These are phyloP conservation scores for Rhombomys opimus DNA, from an alignment of 2,113 vertebrate species.

Conservation along the genomic window DNA sequence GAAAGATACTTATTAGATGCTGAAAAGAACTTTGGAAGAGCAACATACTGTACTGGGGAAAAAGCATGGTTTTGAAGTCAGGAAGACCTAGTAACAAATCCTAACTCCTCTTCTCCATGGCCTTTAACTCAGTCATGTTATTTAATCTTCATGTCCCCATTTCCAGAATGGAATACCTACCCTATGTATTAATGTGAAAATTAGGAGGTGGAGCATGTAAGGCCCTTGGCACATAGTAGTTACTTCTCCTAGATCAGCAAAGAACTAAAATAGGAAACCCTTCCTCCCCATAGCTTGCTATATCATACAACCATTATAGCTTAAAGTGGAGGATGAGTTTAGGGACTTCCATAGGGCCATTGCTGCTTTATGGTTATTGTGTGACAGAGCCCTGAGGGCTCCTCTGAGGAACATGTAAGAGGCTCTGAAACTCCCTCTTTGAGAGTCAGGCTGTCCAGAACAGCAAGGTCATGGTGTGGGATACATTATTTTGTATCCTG, in stretches of 20 bases:
- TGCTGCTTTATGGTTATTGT: not conserved
- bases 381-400: not conserved
- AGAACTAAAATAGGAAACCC: constrained; percentile 38
- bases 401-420: not conserved
- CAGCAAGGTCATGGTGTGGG: not conserved
- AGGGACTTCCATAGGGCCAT: not conserved
- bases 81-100: constrained; percentile 24
- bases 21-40: constrained; percentile 58
- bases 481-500: not conserved
- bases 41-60: not conserved
- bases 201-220: constrained; percentile 6
- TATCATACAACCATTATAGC: not conserved
- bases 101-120: not conserved
- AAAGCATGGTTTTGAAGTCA: constrained; percentile 36
- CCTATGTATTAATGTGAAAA: not conserved
- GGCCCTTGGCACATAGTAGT: constrained; percentile 18
- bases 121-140: not conserved
- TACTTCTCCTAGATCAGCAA: constrained; percentile 10
- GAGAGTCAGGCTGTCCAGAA: not conserved
- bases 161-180: not conserved
- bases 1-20: constrained; percentile 65
- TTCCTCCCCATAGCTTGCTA: not conserved
- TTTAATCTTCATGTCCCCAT: not conserved
- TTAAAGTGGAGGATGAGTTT: not conserved
- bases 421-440: not conserved